phyloP scores from a whole-genome alignment of 2,888 invertebrate species.

The Pammene fasciana region DNA sequence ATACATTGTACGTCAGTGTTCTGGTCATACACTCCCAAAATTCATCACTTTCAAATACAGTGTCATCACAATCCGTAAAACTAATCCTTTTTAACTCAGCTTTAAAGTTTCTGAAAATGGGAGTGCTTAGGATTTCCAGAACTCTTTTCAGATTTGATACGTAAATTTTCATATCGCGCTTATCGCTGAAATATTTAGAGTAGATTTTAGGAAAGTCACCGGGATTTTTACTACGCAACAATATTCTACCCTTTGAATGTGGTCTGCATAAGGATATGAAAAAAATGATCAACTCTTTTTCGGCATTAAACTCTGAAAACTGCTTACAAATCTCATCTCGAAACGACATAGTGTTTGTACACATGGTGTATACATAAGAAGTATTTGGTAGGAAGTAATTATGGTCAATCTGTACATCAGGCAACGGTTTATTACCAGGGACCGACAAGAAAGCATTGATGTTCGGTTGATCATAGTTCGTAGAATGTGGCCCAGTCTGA shows the following conservation, averaged over 20 bases:
- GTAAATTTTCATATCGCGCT: slow-evolving; percentile 66
- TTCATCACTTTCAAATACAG: slow-evolving; percentile 61
- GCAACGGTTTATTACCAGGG: slow-evolving; percentile 59
- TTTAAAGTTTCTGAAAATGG: slow-evolving; percentile 60
- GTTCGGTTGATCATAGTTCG: slow-evolving; percentile 74
- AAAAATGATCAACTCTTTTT: slow-evolving; percentile 70
- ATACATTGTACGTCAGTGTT: slow-evolving; percentile 71
- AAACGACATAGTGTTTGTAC: slow-evolving; percentile 62
- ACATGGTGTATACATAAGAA: slow-evolving; percentile 64
- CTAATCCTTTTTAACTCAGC: slow-evolving; percentile 67
- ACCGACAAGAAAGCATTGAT: slow-evolving; percentile 73
- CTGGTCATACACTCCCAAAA: slow-evolving; percentile 78
- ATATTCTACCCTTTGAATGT: slow-evolving; percentile 66
- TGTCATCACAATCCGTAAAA: slow-evolving; percentile 64
- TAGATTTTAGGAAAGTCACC: slow-evolving; percentile 69
- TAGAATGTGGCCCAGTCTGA: slow-evolving; percentile 69
- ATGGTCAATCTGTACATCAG: slow-evolving; percentile 76
- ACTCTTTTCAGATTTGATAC: slow-evolving; percentile 64
- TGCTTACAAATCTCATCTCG: slow-evolving; percentile 69
- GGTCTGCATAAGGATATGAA: slow-evolving; percentile 72
- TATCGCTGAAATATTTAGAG: slow-evolving; percentile 70
- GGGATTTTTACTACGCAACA: slow-evolving; percentile 59
- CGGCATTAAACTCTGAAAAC: slow-evolving; percentile 62
- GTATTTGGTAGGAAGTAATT: slow-evolving; percentile 74
- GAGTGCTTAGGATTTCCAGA: slow-evolving; percentile 64